Percentiles rank a stretch among this genome's conserved stretches.
Evolutionary conservation across 2,113 vertebrate species (phyloP).

Genomic region (Upupa epops): DNA sequence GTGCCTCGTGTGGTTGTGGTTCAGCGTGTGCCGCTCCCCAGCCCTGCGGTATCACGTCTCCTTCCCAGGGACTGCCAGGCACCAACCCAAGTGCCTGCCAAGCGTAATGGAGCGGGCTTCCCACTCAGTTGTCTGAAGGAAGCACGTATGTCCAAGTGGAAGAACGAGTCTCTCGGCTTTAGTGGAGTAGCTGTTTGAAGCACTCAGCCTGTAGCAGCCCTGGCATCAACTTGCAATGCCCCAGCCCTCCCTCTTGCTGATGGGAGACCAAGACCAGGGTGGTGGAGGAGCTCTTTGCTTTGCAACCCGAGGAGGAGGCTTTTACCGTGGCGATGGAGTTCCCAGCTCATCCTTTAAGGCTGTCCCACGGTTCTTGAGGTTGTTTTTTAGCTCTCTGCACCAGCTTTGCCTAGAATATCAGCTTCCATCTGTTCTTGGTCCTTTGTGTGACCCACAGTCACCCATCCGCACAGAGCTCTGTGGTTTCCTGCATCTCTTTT

Average conservation of each 20-base stretch:
- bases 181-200: neutral
- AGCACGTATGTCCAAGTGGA: neutral
- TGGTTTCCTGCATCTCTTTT: neutral
- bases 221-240: fast-evolving
- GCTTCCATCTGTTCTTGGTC: neutral
- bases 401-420: neutral
- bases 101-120: neutral
- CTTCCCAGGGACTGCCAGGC: neutral
- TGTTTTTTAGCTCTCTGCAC: neutral
- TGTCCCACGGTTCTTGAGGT: neutral
- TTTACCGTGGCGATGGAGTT: neutral
- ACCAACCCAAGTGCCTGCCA: neutral
- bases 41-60: neutral
- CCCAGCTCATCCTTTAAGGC: neutral
- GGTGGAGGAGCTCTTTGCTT: fast-evolving
- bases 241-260: neutral
- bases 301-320: neutral
- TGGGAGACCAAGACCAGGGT: neutral
- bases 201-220: fast-evolving
- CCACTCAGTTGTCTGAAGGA: neutral
- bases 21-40: neutral
- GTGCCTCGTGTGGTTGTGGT: neutral
- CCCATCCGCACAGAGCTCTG: neutral
- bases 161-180: neutral
- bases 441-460: neutral